A percentile compares a stretch with the other conserved stretches of the same genome.
These are phyloP conservation scores for Anthopleura sola DNA, from an alignment of 64 coral and sea anemone species.

Conservation along the genomic window DNA sequence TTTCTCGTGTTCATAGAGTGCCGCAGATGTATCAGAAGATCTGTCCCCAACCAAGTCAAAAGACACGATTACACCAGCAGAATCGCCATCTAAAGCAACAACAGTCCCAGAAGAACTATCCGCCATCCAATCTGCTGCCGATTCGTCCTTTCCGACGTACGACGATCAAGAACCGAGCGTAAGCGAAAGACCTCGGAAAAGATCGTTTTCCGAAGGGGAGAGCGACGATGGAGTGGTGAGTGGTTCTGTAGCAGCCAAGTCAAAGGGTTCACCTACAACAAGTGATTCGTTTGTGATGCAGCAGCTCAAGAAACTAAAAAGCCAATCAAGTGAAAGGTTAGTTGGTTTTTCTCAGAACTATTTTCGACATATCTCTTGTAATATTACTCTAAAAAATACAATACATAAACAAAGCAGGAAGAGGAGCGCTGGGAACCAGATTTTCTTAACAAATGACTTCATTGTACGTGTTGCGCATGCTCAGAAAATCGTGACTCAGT, in stretches of 20 bases:
- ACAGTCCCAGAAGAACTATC: constrained; percentile 73
- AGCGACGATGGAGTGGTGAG: constrained; percentile 78
- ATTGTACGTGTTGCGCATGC: too few species aligned
- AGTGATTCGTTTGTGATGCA: constrained; percentile 73
- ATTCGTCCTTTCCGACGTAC: constrained; percentile 52
- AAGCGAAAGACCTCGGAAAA: constrained; percentile 37
- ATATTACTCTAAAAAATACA: too few species aligned
- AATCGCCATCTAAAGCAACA: constrained; percentile 31
- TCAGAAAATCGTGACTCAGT: too few species aligned
- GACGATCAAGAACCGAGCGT: constrained; percentile 22
- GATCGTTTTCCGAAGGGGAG: constrained; percentile 79
- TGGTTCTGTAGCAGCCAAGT: constrained; percentile 27
- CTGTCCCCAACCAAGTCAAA: not conserved
- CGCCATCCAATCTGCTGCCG: constrained; percentile 50
- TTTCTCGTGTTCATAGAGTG: not conserved
- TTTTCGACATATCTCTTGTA: too few species aligned
- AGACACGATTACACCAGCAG: not conserved
- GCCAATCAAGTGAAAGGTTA: constrained; percentile 81
- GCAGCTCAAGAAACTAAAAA: constrained; percentile 78
- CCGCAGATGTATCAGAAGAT: not conserved
- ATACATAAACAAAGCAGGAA: too few species aligned
- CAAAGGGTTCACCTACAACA: constrained; percentile 45
- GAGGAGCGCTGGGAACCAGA: too few species aligned
- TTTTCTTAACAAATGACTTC: too few species aligned
- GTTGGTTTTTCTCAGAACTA: too few species aligned